Evolutionary conservation across 1,140 invertebrate genomes (phyloP).

Genomic region (Formica selysi): DNA sequence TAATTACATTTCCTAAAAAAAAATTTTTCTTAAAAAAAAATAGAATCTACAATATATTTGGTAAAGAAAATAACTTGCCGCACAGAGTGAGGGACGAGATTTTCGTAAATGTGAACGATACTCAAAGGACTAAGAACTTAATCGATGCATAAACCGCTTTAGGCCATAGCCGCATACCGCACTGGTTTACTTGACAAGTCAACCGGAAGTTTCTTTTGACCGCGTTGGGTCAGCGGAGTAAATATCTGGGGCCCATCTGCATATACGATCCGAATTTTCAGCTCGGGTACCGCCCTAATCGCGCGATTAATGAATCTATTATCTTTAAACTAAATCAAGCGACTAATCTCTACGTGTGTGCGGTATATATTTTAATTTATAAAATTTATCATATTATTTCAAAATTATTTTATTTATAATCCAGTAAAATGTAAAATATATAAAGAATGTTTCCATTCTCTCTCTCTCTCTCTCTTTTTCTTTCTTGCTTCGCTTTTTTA

Average conservation of each 20-base stretch:
- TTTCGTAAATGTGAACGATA: slow-evolving; percentile 24
- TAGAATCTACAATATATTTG: not conserved
- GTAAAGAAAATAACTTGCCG: slow-evolving; percentile 19
- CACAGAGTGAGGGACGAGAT: slow-evolving; percentile 6
- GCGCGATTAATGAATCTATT: slow-evolving; percentile 64
- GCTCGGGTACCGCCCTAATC: slow-evolving; percentile 56
- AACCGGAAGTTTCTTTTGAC: slow-evolving; percentile 66
- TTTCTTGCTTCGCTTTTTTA: no score
- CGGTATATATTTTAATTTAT: not conserved
- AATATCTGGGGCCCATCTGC: not conserved
- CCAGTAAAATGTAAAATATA: not conserved
- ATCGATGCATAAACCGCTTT: slow-evolving; percentile 57
- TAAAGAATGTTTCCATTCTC: not conserved
- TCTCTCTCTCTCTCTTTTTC: not conserved
- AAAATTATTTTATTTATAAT: no score
- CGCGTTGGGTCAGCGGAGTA: slow-evolving; percentile 45
- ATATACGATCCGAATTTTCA: slow-evolving; percentile 66
- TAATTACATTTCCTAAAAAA: not conserved
- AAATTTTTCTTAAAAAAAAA: no score
- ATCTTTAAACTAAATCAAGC: slow-evolving; percentile 8
- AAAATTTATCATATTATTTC: not conserved
- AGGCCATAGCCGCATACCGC: slow-evolving; percentile 35
- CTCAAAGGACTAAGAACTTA: slow-evolving; percentile 50
- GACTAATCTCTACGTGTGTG: not conserved
- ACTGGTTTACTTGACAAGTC: slow-evolving; percentile 46